Conservation (phyloP, 2,113 vertebrate genomes). For the Stigmatopora argus region DNA sequence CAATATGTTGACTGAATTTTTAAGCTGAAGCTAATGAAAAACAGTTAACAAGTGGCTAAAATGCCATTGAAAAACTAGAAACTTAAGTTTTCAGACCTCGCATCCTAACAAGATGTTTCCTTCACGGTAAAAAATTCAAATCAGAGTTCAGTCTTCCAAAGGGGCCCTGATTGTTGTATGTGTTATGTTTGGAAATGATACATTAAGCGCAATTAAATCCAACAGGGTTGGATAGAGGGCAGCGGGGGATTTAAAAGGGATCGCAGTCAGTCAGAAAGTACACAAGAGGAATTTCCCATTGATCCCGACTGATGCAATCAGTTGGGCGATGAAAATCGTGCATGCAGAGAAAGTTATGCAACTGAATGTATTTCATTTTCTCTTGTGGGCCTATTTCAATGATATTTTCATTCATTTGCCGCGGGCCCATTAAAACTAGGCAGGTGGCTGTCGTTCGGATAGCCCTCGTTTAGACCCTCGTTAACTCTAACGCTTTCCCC, state of each 20-base stretch:
- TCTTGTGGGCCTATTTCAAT: too few relatives aligned
- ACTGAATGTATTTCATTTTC: too few relatives aligned
- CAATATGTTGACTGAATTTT: not conserved
- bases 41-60: too few relatives aligned
- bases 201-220: not conserved
- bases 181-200: not conserved
- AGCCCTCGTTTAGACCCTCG: not conserved
- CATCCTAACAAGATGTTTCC: not conserved
- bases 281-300: not conserved
- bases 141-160: too few relatives aligned
- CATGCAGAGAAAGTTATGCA: not conserved
- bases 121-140: not conserved
- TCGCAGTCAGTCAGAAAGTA: not conserved
- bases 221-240: not conserved
- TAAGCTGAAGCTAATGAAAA: too few relatives aligned
- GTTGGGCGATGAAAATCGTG: conserved; percentile 4
- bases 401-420: too few relatives aligned
- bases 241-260: not conserved
- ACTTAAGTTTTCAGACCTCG: too few relatives aligned
- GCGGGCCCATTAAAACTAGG: too few relatives aligned
- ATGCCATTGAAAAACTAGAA: too few relatives aligned
- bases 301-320: conserved; percentile 2
- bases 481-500: not conserved
- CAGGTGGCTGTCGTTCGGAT: too few relatives aligned
- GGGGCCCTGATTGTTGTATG: not conserved